A percentile compares a stretch with the other conserved stretches of the same genome.
Conservation (phyloP, 2,888 invertebrate species). For the Atherix ibis region DNA sequence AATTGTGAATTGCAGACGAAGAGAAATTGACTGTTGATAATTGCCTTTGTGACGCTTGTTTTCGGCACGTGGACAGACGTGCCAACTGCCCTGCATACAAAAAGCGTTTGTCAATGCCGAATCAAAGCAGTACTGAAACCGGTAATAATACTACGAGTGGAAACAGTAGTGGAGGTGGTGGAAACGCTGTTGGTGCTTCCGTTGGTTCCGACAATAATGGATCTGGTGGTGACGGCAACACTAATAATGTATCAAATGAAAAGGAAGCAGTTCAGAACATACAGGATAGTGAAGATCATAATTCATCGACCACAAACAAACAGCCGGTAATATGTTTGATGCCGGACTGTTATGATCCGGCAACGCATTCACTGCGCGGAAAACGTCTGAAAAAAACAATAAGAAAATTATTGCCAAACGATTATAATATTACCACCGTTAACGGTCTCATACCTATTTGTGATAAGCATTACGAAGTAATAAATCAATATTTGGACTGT, state of each 20-base stretch:
- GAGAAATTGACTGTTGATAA: slow-evolving; percentile 70
- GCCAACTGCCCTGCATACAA: slow-evolving; percentile 56
- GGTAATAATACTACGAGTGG: slow-evolving; percentile 5
- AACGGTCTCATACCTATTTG: slow-evolving; percentile 45
- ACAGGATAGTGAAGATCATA: slow-evolving; percentile 4
- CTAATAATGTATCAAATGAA: too few relatives aligned
- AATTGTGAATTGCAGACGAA: slow-evolving; percentile 39
- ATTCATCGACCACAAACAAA: slow-evolving; percentile 1
- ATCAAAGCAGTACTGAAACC: slow-evolving; percentile 11
- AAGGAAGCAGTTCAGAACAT: too few relatives aligned
- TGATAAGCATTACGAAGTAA: slow-evolving; percentile 48
- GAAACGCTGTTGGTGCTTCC: slow-evolving; percentile 3
- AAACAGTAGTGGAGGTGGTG: slow-evolving; percentile 11
- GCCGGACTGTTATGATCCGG: slow-evolving; percentile 41
- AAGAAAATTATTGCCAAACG: slow-evolving; percentile 43
- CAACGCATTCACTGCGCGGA: slow-evolving; percentile 48
- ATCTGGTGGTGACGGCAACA: not conserved
- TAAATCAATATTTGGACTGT: slow-evolving; percentile 61
- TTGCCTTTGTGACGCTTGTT: slow-evolving; percentile 76
- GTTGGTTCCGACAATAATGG: not conserved
- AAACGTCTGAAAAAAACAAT: slow-evolving; percentile 59
- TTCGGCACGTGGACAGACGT: slow-evolving; percentile 69
- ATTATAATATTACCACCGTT: slow-evolving; percentile 45
- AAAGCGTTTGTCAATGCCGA: slow-evolving; percentile 35
- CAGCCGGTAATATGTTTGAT: slow-evolving; percentile 40